Base-by-base conservation (phyloP, 2,888 invertebrate genomes). In the Mesodorylaimus sp. region DNA sequence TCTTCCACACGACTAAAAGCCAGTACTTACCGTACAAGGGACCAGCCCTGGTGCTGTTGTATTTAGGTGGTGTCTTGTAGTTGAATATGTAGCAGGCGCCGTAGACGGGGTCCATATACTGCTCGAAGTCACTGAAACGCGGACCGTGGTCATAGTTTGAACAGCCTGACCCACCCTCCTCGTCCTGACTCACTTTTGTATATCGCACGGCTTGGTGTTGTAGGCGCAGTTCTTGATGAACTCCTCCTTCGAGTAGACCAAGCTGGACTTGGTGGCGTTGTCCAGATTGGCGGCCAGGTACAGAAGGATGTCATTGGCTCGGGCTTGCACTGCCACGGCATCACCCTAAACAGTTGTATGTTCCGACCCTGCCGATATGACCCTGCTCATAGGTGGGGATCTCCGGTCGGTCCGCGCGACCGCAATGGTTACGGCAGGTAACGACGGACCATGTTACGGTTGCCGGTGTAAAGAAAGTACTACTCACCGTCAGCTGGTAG, bases 11-110 rank as follows among this genome's bases (percentile, higher is more conserved):
- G 36, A 10, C 36, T n/a, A n/a, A n/a, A n/a, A n/a, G n/a, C 36
- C 36, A 24, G 7, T 5, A 45, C 58, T 50, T 55, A 66, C 69
- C 69, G 57, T 66, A 64, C 3, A 64, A 52, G 1, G 70, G 69
- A 48, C 68, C 66, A 1, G 62, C 56, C 36, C 60, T 60, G 26
- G 53, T 59, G 2, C 59, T 59, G 2, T 50, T 49, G 24, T 47
- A 49, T 21, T 58, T 43, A 3, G 41, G 39, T 13, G 24, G 29
- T 27, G 57, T 53, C 5, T 53, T 50, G 1, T 56, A 47, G 52
- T 68, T 68, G 56, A 66, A 64, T 2, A 62, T 65, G 57, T 58
- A 65, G 50, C 67, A 66, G 51, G 65, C 66, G 1, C 68, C 68
- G 54, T 64, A 66, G 38, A 60, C 61, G 32, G 59, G 57, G 44